phyloP scores from a whole-genome alignment of 1,140 invertebrate species.

The Penaeus chinensis region DNA sequence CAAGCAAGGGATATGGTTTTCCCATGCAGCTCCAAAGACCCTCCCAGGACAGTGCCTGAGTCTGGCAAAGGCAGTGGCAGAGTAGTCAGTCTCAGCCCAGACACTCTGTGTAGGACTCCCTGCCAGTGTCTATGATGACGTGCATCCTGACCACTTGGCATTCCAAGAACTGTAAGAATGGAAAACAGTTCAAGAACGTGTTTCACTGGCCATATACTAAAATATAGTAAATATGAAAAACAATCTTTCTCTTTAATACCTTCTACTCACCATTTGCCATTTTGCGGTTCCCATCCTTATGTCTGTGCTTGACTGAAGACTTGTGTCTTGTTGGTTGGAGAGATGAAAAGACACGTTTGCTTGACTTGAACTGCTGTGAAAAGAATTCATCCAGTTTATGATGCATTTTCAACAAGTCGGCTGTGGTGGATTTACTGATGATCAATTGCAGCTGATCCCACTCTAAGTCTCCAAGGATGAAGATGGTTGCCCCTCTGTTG shows the following conservation, averaged over 20 bases:
- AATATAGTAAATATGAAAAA: background rate
- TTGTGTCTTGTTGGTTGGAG: slow-evolving; percentile 74
- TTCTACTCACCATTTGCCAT: slow-evolving; percentile 39
- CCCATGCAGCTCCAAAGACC: slow-evolving; percentile 71
- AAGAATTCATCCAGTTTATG: slow-evolving; percentile 97
- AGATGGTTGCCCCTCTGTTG: slow-evolving; percentile 86
- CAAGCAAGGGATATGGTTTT: slow-evolving; percentile 93
- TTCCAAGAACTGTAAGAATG: slow-evolving; percentile 41
- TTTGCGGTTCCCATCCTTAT: slow-evolving; percentile 49
- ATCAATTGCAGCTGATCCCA: slow-evolving; percentile 97
- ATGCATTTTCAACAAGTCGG: slow-evolving; percentile 96
- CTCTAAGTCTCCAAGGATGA: slow-evolving; percentile 89
- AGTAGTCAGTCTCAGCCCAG: slow-evolving; percentile 81
- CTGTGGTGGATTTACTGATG: slow-evolving; percentile 95
- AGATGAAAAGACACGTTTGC: slow-evolving; percentile 88
- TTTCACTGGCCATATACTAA: background rate
- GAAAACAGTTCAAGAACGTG: background rate
- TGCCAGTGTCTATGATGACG: slow-evolving; percentile 94
- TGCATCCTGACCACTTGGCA: slow-evolving; percentile 63
- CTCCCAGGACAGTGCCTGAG: slow-evolving; percentile 85
- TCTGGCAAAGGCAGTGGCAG: slow-evolving; percentile 76
- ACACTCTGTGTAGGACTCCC: slow-evolving; percentile 79
- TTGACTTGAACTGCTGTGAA: slow-evolving; percentile 93
- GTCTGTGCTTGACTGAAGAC: slow-evolving; percentile 58
- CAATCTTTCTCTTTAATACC: background rate